Evolutionary conservation across 2,888 invertebrate species (phyloP).

Genomic region (Chouioia cunea): DNA sequence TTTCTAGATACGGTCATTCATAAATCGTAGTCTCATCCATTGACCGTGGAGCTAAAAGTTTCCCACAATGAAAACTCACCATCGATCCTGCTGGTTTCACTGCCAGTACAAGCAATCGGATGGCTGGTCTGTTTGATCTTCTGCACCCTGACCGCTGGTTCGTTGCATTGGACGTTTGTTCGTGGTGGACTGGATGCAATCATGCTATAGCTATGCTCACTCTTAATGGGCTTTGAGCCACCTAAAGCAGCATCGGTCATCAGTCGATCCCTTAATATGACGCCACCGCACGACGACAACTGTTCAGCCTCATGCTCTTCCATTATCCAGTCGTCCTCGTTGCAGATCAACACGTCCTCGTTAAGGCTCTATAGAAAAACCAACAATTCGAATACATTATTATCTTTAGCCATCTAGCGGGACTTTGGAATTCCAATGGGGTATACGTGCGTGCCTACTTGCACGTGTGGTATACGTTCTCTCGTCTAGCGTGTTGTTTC

Average conservation of each 20-base stretch:
- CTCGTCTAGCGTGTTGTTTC: too few relatives aligned
- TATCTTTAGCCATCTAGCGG: slow-evolving; percentile 24
- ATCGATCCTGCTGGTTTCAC: slow-evolving; percentile 57
- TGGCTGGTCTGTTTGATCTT: too few relatives aligned
- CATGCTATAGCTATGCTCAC: slow-evolving; percentile 91
- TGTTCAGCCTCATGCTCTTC: neutral
- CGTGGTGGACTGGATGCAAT: slow-evolving; percentile 63
- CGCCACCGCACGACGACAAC: slow-evolving; percentile 57
- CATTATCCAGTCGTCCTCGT: slow-evolving; percentile 70
- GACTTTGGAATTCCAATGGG: slow-evolving; percentile 33
- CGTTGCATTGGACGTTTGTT: slow-evolving; percentile 26
- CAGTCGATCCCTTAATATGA: slow-evolving; percentile 89
- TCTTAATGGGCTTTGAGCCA: slow-evolving; percentile 83
- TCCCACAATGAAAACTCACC: neutral
- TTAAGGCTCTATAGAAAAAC: slow-evolving; percentile 55
- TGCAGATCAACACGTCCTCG: slow-evolving; percentile 73
- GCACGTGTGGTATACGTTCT: too few relatives aligned
- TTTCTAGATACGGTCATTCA: too few relatives aligned
- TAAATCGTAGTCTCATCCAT: too few relatives aligned
- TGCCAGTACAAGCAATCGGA: slow-evolving; percentile 43
- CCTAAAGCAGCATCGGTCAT: slow-evolving; percentile 91
- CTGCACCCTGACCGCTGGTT: too few relatives aligned
- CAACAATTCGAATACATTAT: neutral
- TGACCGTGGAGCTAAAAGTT: too few relatives aligned
- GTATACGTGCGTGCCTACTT: neutral